phyloP scores from a whole-genome alignment of 2,888 invertebrate species.

The Hololepta plana region DNA sequence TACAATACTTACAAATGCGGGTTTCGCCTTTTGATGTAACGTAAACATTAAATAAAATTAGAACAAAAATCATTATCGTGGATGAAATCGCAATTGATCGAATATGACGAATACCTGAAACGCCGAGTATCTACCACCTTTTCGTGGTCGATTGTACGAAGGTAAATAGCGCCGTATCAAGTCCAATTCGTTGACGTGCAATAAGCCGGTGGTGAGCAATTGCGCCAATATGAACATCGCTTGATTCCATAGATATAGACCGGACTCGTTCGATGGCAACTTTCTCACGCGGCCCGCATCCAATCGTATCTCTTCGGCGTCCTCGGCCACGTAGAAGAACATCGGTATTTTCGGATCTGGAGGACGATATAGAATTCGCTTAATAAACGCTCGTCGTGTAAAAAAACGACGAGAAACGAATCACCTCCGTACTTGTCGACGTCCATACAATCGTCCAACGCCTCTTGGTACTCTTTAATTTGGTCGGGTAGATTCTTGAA shows the following conservation, averaged over 20 bases:
- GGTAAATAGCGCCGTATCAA: constrained; percentile 89
- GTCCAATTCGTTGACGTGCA: constrained; percentile 90
- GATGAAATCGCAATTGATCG: too few species aligned
- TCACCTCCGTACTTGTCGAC: constrained; percentile 68
- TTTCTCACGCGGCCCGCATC: constrained; percentile 35
- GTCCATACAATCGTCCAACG: too few species aligned
- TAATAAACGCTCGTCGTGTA: not conserved
- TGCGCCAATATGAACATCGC: constrained; percentile 89
- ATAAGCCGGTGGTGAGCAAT: constrained; percentile 69
- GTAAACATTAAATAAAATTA: constrained; percentile 7
- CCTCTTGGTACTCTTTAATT: constrained; percentile 78
- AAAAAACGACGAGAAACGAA: not conserved
- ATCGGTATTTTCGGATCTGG: constrained; percentile 80
- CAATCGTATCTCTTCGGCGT: constrained; percentile 51
- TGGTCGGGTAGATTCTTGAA: constrained; percentile 75
- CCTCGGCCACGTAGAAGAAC: constrained; percentile 74
- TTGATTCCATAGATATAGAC: constrained; percentile 88
- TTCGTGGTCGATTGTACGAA: constrained; percentile 84
- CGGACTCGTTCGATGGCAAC: constrained; percentile 29
- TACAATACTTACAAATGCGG: constrained; percentile 38
- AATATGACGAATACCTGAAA: constrained; percentile 89
- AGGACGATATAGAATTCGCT: constrained; percentile 6
- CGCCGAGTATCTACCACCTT: constrained; percentile 86
- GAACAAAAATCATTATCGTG: constrained; percentile 4
- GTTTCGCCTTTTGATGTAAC: constrained; percentile 32